Evolutionary conservation across 2,797 vertebrate species (phyloP).

Genomic region (Limosa lapponica): DNA sequence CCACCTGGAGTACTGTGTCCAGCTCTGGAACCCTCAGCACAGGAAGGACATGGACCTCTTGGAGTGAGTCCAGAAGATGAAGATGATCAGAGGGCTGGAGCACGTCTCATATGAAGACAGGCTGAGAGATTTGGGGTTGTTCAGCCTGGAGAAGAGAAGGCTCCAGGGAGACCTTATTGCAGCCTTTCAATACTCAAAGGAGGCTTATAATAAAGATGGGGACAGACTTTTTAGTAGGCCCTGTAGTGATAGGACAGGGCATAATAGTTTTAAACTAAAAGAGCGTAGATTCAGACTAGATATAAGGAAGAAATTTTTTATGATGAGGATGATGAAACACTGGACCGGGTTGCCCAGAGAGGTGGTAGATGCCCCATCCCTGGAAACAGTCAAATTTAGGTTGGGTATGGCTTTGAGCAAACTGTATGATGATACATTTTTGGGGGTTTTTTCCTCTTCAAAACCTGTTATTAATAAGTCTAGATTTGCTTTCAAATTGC

Average conservation of each 20-base stretch:
- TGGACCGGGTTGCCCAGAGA: neutral
- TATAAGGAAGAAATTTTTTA: neutral
- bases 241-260: neutral
- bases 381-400: neutral
- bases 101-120: neutral
- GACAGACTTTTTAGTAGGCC: neutral
- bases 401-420: neutral
- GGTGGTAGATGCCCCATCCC: neutral
- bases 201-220: neutral
- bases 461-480: neutral
- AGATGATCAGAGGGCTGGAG: neutral
- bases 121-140: neutral
- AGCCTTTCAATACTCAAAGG: neutral
- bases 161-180: neutral
- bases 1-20: neutral
- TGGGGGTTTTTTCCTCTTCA: rapidly evolving
- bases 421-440: neutral
- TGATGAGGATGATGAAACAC: neutral
- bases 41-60: neutral
- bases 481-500: neutral
- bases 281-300: neutral
- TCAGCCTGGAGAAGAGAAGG: neutral
- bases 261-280: neutral
- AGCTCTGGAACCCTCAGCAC: neutral
- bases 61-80: neutral